Base-by-base conservation (phyloP, 2,888 invertebrate genomes). In the Cactoblastis cactorum region DNA sequence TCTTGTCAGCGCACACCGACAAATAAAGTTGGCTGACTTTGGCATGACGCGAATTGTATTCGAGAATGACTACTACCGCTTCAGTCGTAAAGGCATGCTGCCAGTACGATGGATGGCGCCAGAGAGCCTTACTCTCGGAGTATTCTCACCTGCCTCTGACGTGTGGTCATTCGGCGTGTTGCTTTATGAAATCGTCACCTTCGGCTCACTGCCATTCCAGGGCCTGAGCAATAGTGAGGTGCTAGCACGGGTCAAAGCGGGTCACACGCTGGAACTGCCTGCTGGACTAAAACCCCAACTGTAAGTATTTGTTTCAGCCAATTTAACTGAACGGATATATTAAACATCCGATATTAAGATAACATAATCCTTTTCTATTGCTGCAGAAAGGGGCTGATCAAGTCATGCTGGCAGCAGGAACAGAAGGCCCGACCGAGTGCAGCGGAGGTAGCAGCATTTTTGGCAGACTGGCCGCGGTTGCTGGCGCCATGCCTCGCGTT, bases 31-130 rank as follows among this genome's bases (percentile, higher is more conserved):
- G 32, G 95, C 95, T 1, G 97, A 98, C 81, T 98, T 97, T 80
- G 97, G 97, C 37, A 97, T 97, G 97, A 95, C 97, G 1, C 91
- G 97, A 39, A 94, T 95, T 0, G 95, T 95, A 77, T 95, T 93
- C 75, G 96, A 97, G 66, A 95, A 94, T 58, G 97, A 97, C 77
- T 97, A 97, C 78, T 97, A 97, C 82, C 93, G 94, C 58, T 97
- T 97, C 75, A 95, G 94, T 71, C 92, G 96, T 56, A 95, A 95
- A 84, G 55, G 95, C 72, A 94, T 96, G 94, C 82, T 97, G 59
- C 97, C 97, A 0, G 96, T 97, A 6, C 91, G 97, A 55, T 97
- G 97, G 97, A 97, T 97, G 97, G 94, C 97, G 0, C 97, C 97
- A 0, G 97, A 97, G 83, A 95, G 95, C 61, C 84, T 97, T 12